phyloP scores from a whole-genome alignment of 2,888 invertebrate species.

The Thysanoteuthis rhombus region DNA sequence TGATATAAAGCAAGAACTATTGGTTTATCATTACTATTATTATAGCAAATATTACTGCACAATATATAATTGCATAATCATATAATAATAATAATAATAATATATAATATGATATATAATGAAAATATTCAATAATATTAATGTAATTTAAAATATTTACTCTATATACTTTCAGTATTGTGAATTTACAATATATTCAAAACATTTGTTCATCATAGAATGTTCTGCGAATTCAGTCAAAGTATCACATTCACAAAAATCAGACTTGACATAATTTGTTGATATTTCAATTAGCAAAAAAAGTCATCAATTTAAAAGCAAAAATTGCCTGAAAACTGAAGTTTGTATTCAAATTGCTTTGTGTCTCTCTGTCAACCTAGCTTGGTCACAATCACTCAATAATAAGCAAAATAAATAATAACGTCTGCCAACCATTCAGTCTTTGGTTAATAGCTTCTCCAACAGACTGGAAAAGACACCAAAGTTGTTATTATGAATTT shows the following conservation, averaged over 20 bases:
- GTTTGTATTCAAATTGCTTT: not conserved
- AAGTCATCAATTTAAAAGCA: not conserved
- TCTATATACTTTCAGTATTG: not conserved
- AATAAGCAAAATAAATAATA: not conserved
- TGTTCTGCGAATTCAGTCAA: not conserved
- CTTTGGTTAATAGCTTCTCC: slow-evolving; percentile 15
- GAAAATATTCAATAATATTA: not conserved
- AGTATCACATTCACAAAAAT: not conserved
- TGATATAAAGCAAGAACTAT: no score
- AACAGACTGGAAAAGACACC: not conserved
- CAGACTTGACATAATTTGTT: not conserved
- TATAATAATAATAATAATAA: no score
- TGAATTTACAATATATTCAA: not conserved
- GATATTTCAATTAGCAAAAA: not conserved
- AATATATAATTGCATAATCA: no score
- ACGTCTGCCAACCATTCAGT: not conserved
- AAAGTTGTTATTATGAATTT: slow-evolving; percentile 15
- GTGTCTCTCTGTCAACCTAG: not conserved
- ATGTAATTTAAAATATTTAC: not conserved
- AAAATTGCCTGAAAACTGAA: not conserved
- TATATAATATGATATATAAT: no score
- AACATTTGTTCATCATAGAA: not conserved
- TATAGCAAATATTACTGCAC: no score
- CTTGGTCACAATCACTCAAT: not conserved
- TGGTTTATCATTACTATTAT: no score